Base-by-base conservation (phyloP, 2,797 vertebrate genomes). In the Tokudaia tokunoshimensis region DNA sequence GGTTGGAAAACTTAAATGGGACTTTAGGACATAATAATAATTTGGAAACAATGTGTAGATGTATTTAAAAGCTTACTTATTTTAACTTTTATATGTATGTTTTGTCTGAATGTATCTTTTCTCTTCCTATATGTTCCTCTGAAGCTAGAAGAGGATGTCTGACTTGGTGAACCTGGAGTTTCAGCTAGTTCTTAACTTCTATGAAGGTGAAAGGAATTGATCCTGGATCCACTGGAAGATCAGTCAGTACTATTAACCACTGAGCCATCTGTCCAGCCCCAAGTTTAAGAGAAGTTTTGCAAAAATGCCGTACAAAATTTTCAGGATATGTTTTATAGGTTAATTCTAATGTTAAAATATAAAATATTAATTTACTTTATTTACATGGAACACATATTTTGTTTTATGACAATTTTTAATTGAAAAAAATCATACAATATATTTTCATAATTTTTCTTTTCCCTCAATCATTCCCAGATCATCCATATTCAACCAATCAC, bases 361-460 rank as follows among this genome's bases (percentile, higher is more conserved):
- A 86, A 93, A 89, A 55, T 55, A 37, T n/a, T 90, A 50, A 80
- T 88, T 50, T 65, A 65, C 47, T 57, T 72, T 8, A 91, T 75
- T 87, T 87, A 55, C 4, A 84, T 70, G 24, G 1, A 91, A 5
- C 19, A 75, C 3, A 20, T 4, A 59, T 72, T 75, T 52, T 26
- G 37, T 29, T 59, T 63, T 63, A 63, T 44, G 6, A 44, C 4
- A 12, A 22, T 24, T 9, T 61, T 41, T 84, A 31, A 44, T 19
- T 31, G 26, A 84, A 84, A 63, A 61, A 44, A 9, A 41, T 63
- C 24, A 20, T 31, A 20, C 15, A 41, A 17, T 26, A 3, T 59
- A 84, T 63, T 63, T 83, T 63, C 4, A 31, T 31, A 13, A 82
- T 59, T 82, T 59, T 41, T 3, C n/a, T 57, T 41, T 8, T 84